A percentile compares a stretch with the other conserved stretches of the same genome.
These are phyloP conservation scores for Heliothis peltigera DNA, from an alignment of 2,888 invertebrate genomes.

Conservation along the genomic window DNA sequence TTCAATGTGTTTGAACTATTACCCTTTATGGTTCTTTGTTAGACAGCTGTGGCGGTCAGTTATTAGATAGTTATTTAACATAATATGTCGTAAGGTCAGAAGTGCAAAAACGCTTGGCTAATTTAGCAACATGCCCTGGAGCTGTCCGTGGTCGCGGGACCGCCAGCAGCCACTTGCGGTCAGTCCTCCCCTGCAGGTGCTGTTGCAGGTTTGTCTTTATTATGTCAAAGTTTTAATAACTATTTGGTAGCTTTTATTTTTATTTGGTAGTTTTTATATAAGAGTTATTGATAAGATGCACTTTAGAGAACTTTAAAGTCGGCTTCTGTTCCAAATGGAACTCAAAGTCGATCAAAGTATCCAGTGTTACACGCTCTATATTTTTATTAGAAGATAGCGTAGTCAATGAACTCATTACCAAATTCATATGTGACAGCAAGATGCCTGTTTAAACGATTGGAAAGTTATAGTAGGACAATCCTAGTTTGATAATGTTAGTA, in stretches of 20 bases:
- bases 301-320: conserved; percentile 5
- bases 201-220: conserved; percentile 79
- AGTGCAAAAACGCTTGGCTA: conserved; percentile 68
- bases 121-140: conserved; percentile 82
- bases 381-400: conserved; percentile 69
- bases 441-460: conserved; percentile 67
- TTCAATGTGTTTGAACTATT: conserved; percentile 15
- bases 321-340: conserved; percentile 21
- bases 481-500: conserved; percentile 73
- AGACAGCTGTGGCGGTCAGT: conserved; percentile 45
- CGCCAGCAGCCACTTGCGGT: conserved; percentile 78
- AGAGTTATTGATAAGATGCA: too few relatives aligned
- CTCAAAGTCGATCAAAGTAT: conserved; percentile 23
- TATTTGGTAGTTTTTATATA: neutral
- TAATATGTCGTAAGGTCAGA: conserved; percentile 68
- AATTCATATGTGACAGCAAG: conserved; percentile 69
- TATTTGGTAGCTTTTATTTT: neutral
- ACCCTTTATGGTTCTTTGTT: conserved; percentile 18
- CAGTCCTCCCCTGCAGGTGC: conserved; percentile 77
- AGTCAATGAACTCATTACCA: conserved; percentile 76
- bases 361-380: conserved; percentile 42
- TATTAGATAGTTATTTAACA: conserved; percentile 46
- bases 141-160: conserved; percentile 85
- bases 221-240: conserved; percentile 7
- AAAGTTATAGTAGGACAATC: conserved; percentile 77